phyloP scores from a whole-genome alignment of 1,140 invertebrate genomes.

The Halotydeus destructor region DNA sequence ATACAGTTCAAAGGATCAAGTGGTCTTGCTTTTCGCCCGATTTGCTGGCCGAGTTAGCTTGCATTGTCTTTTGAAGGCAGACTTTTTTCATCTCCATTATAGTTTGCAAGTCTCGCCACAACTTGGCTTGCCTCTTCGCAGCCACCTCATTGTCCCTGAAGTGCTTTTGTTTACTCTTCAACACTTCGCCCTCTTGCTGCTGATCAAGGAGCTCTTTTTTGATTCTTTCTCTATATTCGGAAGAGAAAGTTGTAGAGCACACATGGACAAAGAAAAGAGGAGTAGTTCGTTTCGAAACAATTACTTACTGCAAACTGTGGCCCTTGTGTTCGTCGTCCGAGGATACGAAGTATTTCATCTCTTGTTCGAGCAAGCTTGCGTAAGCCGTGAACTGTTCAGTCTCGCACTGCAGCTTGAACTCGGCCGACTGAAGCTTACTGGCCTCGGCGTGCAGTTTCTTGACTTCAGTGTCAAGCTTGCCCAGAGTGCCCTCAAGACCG shows the following conservation, averaged over 20 bases:
- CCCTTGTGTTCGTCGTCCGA: neutral
- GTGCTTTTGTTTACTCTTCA: constrained; percentile 37
- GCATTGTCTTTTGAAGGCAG: constrained; percentile 18
- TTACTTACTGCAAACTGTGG: constrained; percentile 1
- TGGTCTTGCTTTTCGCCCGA: too few species aligned
- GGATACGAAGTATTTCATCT: neutral
- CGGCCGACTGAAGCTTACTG: neutral
- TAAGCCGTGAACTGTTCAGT: neutral
- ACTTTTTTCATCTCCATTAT: constrained; percentile 26
- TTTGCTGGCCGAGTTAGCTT: too few species aligned
- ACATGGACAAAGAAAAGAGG: too few species aligned
- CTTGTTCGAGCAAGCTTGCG: neutral
- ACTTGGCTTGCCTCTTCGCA: constrained; percentile 36
- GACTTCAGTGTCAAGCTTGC: constrained; percentile 32
- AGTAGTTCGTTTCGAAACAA: neutral
- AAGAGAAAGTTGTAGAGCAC: neutral
- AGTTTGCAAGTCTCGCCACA: constrained; percentile 39
- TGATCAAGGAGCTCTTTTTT: neutral
- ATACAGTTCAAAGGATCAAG: too few species aligned
- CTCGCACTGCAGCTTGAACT: constrained; percentile 3
- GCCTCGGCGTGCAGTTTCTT: constrained; percentile 1
- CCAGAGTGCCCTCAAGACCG: constrained; percentile 32
- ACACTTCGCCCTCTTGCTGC: constrained; percentile 5
- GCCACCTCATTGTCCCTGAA: constrained; percentile 32
- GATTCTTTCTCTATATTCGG: neutral